A percentile compares a stretch with the other conserved stretches of the same genome.
phyloP scores from a whole-genome alignment of 30 jellyfish, hydroid and myxozoan genomes.

The Cassiopea andromeda region DNA sequence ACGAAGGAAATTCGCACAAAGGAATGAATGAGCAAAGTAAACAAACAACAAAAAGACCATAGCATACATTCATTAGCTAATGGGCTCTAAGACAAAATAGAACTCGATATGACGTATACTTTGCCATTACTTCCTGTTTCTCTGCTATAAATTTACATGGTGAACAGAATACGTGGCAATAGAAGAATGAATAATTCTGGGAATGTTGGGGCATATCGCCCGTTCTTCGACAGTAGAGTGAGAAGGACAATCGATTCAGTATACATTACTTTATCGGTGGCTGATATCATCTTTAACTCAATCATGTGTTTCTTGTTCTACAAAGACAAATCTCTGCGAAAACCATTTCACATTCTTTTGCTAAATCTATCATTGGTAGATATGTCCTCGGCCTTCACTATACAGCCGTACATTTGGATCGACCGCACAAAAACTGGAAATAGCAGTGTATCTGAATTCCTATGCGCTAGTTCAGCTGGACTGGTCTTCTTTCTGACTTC shows the following conservation, averaged over 20 bases:
- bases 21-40: too few species aligned
- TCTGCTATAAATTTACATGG: too few species aligned
- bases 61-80: too few species aligned
- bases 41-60: too few species aligned
- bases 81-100: too few species aligned
- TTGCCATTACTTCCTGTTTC: too few species aligned
- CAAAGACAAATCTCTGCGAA: not conserved
- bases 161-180: too few species aligned
- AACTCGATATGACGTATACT: too few species aligned
- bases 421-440: not conserved
- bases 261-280: not conserved
- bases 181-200: not conserved
- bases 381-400: not conserved
- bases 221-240: not conserved
- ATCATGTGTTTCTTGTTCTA: not conserved
- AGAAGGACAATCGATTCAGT: not conserved
- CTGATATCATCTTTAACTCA: not conserved
- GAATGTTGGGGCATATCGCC: not conserved
- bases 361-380: not conserved
- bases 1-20: too few species aligned
- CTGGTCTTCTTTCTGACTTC: conserved; percentile 8
- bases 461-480: not conserved
- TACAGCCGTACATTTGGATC: conserved; percentile 1
- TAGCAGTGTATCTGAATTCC: not conserved
- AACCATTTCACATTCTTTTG: not conserved